Evolutionary conservation across 92 coral and sea anemone species (phyloP).

Genomic region (Palythoa caribaeorum): DNA sequence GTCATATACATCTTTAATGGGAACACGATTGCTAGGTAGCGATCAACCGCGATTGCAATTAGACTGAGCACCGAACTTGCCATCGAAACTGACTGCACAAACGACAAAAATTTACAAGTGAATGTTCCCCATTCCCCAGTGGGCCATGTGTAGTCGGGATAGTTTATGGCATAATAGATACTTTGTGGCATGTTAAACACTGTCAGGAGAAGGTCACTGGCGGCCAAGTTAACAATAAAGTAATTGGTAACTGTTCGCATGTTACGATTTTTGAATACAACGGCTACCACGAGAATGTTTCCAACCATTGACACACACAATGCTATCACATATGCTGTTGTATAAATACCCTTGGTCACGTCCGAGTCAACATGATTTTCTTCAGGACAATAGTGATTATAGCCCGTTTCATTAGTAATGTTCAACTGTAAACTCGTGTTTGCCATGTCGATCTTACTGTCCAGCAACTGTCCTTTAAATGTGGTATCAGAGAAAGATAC

Average conservation of each 20-base stretch:
- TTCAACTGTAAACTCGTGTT: neutral
- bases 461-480: neutral
- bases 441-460: neutral
- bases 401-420: neutral
- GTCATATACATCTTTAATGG: constrained; percentile 81
- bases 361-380: constrained; percentile 2
- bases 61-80: constrained; percentile 84
- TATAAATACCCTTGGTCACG: constrained; percentile 5
- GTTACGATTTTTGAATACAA: constrained; percentile 72
- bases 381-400: neutral
- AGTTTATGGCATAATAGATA: constrained; percentile 33
- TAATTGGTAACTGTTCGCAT: constrained; percentile 91
- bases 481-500: neutral
- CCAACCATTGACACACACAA: constrained; percentile 71
- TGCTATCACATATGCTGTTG: constrained; percentile 65
- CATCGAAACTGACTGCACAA: constrained; percentile 74
- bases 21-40: constrained; percentile 77
- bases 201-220: constrained; percentile 79
- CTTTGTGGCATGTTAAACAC: constrained; percentile 74
- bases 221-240: constrained; percentile 88
- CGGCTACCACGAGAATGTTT: constrained; percentile 76
- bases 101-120: constrained; percentile 76
- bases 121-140: constrained; percentile 57
- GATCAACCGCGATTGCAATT: constrained; percentile 82
- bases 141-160: constrained; percentile 49